A percentile compares a stretch with the other conserved stretches of the same genome.
Evolutionary conservation across 2,888 invertebrate species (phyloP).

Genomic region (Drosophila greeni): DNA sequence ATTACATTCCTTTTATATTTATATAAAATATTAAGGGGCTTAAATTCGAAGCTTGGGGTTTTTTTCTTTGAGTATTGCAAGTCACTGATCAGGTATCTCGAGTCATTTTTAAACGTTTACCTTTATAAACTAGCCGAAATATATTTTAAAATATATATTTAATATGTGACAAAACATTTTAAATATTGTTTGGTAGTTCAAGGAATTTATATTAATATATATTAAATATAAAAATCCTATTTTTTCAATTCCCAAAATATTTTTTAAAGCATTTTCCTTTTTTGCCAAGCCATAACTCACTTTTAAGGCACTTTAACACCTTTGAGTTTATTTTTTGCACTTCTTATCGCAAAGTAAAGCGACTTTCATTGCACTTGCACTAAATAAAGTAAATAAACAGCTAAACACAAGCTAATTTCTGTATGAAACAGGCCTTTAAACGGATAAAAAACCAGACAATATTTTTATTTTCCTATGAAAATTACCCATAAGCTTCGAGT

Average conservation of each 20-base stretch:
- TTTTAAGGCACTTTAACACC: background rate
- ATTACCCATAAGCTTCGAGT: slow-evolving; percentile 5
- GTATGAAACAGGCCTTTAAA: background rate
- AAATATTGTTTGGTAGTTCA: background rate
- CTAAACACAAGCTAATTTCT: background rate
- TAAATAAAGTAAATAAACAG: background rate
- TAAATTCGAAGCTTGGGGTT: too few relatives aligned
- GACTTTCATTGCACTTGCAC: background rate
- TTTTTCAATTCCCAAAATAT: background rate
- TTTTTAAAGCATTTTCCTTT: background rate
- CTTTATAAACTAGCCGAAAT: too few relatives aligned
- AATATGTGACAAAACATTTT: background rate
- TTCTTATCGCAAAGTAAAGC: slow-evolving; percentile 20
- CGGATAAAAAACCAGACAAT: too few relatives aligned
- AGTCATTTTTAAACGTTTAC: too few relatives aligned
- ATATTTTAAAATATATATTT: background rate
- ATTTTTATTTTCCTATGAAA: background rate
- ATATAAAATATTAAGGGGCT: too few relatives aligned
- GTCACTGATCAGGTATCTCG: too few relatives aligned
- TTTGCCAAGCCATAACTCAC: slow-evolving; percentile 6
- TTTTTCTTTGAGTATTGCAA: too few relatives aligned
- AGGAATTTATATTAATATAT: background rate
- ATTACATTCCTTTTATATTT: too few relatives aligned
- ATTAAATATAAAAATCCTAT: background rate
- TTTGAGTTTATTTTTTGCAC: slow-evolving; percentile 35